Evolutionary conservation across 1,140 invertebrate species (phyloP), one percentile per base, ranked within the genome.

Genomic region (Trichoplusia ni): DNA sequence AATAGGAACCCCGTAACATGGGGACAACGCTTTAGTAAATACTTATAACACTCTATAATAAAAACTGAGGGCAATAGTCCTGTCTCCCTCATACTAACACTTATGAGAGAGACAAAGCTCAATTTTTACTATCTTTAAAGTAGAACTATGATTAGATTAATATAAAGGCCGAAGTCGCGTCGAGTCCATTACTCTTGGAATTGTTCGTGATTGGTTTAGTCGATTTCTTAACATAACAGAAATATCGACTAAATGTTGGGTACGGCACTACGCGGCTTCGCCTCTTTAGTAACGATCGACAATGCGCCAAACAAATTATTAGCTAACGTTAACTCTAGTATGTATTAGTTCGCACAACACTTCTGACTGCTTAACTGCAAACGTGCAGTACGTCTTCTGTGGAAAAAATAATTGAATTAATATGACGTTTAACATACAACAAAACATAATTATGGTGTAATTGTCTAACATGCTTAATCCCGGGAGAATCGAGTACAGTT

Each of bases 281-380:
- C 49, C 49, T 53, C 49, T 53, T n/a, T 60, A 42, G 37, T 62
- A 69, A 51, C 14, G 60, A 65, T 84, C 75, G 82, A 86, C 82
- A 84, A 86, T 81, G 81, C 82, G 81, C 82, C 82, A 83, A 77
- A 76, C 54, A 38, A 62, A 73, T 47, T 63, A 70, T 77, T 77
- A 80, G 44, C 72, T 83, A 77, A 47, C 37, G 37, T 70, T 75
- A 79, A 35, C 44, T 68, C 73, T 86, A 84, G 38, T 58, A 46
- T 61, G 47, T 67, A 75, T 51, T 69, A 61, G 69, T 75, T 77
- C 69, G 75, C 75, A 81, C 78, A 79, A 80, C 78, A 80, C 78
- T 69, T 73, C 69, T 66, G 64, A 71, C 71, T 63, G 59, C 67
- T 63, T 64, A 60, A 68, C 70, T 79, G 78, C 82, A 67, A 59